phyloP scores from a whole-genome alignment of 2,113 vertebrate genomes.

The Melanerpes formicivorus region DNA sequence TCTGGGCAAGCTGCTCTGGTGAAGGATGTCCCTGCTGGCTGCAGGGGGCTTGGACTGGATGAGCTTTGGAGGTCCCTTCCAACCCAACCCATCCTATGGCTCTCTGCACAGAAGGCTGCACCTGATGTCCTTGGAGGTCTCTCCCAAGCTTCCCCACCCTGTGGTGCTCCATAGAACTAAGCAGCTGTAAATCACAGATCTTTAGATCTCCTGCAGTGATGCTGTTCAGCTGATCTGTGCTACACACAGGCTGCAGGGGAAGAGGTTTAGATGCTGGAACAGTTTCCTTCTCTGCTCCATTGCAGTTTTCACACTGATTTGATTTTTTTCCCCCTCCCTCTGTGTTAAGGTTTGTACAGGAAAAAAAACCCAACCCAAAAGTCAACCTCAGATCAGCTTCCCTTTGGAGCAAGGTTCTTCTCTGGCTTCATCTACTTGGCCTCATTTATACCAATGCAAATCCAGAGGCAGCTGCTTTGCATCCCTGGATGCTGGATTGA shows the following conservation, averaged over 20 bases:
- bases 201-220: not conserved
- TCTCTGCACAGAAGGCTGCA: too few relatives aligned
- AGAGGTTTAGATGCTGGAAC: not conserved
- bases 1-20: too few relatives aligned
- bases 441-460: not conserved
- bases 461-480: not conserved
- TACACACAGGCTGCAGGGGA: not conserved
- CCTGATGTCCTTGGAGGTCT: too few relatives aligned
- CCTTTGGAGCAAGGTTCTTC: not conserved
- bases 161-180: too few relatives aligned
- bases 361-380: not conserved
- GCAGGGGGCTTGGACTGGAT: too few relatives aligned
- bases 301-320: not conserved
- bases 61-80: too few relatives aligned
- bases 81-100: too few relatives aligned
- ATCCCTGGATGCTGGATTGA: slow-evolving; percentile 31
- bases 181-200: too few relatives aligned
- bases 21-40: too few relatives aligned
- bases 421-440: not conserved
- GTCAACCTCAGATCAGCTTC: not conserved
- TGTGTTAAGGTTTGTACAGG: not conserved
- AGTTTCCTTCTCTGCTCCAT: not conserved
- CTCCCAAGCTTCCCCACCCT: too few relatives aligned
- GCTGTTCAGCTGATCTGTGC: too few relatives aligned
- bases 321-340: not conserved